Evolutionary conservation across 2,888 invertebrate genomes (phyloP), one percentile per base, ranked within the genome.

Genomic region (Nineta flava): DNA sequence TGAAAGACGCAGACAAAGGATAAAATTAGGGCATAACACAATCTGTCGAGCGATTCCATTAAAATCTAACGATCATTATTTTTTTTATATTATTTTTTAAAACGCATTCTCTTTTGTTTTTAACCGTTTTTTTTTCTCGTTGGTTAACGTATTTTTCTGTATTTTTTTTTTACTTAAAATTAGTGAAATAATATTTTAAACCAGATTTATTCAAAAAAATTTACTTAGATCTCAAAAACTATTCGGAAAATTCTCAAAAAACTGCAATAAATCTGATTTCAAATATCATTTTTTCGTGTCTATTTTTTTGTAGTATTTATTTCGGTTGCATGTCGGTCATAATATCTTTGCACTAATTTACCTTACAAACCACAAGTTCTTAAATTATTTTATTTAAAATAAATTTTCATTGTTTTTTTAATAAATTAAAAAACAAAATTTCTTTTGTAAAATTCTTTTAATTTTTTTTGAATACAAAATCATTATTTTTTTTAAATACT

Each of bases 1-100:
- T 82, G 81, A 75, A 70, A 79, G 82, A 83, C 83, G 82, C 78
- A 83, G 81, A 83, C 82, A 83, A 78, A 76, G 77, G 78, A 80
- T 75, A 79, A 75, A 65, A 60, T 55, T 60, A 65, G 65, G 65
- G 66, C 66, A 21, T 15, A 48, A 48, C 48, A 41, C 40, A 48
- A 48, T 46, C 13, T 48, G 43, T 43, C 43, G 43, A 43, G 43
- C 43, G 43, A 43, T 43, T 43, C 19, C 19, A 43, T 43, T 35
- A 40, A 48, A 41, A 48, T 41, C 48, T 48, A 48, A 48, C 48
- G 48, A 26, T 41, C 26, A 48, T 19, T 19, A 4, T 19, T 19
- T 19, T 19, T 19, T 19, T 19, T 19, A 5, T 19, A 19, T 19
- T 19, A 4, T 19, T 19, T 19, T 19, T 19, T 19, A 4, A 19